Evolutionary conservation across 2,888 invertebrate genomes (phyloP).

Genomic region (Tryphoninae sp.): DNA sequence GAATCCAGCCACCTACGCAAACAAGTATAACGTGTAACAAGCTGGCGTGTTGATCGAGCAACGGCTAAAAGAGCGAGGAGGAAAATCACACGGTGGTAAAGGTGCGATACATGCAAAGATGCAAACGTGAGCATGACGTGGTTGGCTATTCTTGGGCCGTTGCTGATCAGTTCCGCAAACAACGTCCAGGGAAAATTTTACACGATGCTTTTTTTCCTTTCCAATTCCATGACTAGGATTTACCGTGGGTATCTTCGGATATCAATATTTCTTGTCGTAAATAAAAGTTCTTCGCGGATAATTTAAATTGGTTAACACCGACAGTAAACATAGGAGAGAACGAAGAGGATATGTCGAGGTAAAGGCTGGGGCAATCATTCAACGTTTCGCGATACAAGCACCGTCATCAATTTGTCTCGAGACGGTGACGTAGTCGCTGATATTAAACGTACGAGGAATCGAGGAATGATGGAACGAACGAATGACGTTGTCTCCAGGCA

Average conservation of each 20-base stretch:
- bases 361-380: slow-evolving; percentile 18
- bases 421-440: slow-evolving; percentile 7
- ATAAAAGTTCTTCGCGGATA: background rate
- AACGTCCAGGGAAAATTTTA: background rate
- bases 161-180: slow-evolving; percentile 29
- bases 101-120: slow-evolving; percentile 17
- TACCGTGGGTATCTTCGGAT: background rate
- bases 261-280: background rate
- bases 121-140: slow-evolving; percentile 39
- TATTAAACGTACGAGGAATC: slow-evolving; percentile 11
- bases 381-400: slow-evolving; percentile 21
- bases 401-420: slow-evolving; percentile 48
- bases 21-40: slow-evolving; percentile 50
- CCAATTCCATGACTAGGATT: background rate
- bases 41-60: slow-evolving; percentile 34
- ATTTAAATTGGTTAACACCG: background rate
- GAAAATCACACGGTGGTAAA: slow-evolving; percentile 28
- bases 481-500: slow-evolving; percentile 16
- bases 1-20: slow-evolving; percentile 56
- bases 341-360: background rate
- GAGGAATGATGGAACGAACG: slow-evolving; percentile 24
- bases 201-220: slow-evolving; percentile 6
- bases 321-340: background rate
- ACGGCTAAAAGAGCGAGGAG: slow-evolving; percentile 30
- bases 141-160: slow-evolving; percentile 33